Percentiles rank a stretch among this genome's conserved stretches.
Evolutionary conservation across 2,797 vertebrate genomes (phyloP).

Genomic region (Gadopsis marmoratus): DNA sequence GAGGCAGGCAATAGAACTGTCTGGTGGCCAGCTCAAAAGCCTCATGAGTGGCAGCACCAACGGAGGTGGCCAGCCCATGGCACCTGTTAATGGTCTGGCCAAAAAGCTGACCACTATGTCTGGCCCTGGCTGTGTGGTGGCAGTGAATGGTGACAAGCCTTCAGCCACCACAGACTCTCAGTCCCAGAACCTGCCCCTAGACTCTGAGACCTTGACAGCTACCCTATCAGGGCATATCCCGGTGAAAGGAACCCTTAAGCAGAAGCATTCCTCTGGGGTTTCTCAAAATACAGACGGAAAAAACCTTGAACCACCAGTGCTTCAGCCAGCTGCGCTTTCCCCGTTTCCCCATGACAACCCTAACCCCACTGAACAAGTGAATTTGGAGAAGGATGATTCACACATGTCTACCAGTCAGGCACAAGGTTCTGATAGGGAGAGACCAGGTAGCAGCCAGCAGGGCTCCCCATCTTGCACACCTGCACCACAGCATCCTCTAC

Average conservation of each 20-base stretch:
- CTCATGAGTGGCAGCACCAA: constrained; percentile 90
- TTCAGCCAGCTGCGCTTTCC: constrained; percentile 69
- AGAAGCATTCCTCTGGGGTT: constrained; percentile 79
- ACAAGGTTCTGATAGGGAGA: constrained; percentile 64
- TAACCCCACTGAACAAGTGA: constrained; percentile 60
- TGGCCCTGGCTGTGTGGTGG: constrained; percentile 85
- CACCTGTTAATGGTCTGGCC: constrained; percentile 95
- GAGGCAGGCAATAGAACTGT: constrained; percentile 92
- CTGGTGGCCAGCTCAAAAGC: constrained; percentile 93
- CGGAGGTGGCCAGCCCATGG: constrained; percentile 87
- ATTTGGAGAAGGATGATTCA: constrained; percentile 62
- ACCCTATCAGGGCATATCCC: constrained; percentile 88
- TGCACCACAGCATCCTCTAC: constrained; percentile 53
- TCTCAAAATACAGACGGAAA: constrained; percentile 72
- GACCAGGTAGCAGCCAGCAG: constrained; percentile 73
- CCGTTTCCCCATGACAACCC: constrained; percentile 64
- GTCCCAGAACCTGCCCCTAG: constrained; percentile 78
- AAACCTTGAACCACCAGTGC: constrained; percentile 66
- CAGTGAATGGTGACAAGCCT: constrained; percentile 84
- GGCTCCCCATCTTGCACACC: constrained; percentile 60
- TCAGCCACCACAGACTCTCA: constrained; percentile 79
- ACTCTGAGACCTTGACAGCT: constrained; percentile 74
- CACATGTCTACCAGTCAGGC: constrained; percentile 62
- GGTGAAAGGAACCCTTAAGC: constrained; percentile 87
- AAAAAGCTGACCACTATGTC: constrained; percentile 92